phyloP scores from a whole-genome alignment of 2,113 vertebrate species.

The Xenus cinereus region DNA sequence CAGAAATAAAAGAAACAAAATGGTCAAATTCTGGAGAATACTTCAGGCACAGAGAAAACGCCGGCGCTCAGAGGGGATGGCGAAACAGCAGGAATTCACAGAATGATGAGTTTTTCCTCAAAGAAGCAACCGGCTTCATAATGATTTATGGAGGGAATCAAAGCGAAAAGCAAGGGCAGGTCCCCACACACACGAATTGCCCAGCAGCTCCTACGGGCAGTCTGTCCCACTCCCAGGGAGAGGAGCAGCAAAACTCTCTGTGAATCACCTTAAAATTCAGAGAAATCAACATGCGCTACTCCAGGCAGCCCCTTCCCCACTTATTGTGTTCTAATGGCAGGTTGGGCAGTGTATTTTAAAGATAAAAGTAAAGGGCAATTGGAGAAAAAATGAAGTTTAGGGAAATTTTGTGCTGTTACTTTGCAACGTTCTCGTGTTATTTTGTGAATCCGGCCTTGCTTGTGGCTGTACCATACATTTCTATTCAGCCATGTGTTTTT shows the following conservation, averaged over 20 bases:
- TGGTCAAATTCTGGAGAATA: background rate
- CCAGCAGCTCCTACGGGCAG: background rate
- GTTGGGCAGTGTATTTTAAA: accelerated
- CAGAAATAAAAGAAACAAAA: background rate
- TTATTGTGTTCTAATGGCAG: accelerated
- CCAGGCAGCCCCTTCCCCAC: background rate
- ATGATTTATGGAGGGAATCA: background rate
- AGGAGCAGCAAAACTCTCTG: background rate
- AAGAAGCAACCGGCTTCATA: background rate
- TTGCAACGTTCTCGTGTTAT: background rate
- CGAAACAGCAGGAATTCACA: background rate
- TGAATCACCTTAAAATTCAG: background rate
- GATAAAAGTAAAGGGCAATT: background rate
- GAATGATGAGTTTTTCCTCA: background rate
- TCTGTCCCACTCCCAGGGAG: background rate
- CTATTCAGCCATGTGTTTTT: background rate
- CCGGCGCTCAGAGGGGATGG: background rate
- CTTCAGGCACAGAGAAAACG: background rate
- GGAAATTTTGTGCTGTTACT: background rate
- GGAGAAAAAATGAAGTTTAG: background rate
- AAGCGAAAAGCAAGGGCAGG: background rate
- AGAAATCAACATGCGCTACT: accelerated
- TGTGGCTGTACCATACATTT: background rate
- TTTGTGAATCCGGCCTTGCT: background rate
- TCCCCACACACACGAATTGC: accelerated